A percentile compares a stretch with the other conserved stretches of the same genome.
phyloP scores from a whole-genome alignment of 2,113 vertebrate species.

The Eublepharis macularius region DNA sequence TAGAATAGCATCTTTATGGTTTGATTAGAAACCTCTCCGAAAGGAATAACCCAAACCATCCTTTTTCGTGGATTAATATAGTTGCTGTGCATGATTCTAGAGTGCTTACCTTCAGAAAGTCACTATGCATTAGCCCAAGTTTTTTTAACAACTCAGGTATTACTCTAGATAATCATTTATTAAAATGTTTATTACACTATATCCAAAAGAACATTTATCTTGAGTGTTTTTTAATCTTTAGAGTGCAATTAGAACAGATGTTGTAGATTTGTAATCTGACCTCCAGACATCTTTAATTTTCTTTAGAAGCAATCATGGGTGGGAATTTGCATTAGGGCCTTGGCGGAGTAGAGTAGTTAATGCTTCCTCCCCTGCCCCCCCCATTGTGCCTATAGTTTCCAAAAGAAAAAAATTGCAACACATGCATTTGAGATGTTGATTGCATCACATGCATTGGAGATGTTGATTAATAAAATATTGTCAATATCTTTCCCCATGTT shows the following conservation, averaged over 20 bases:
- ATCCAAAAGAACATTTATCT: background rate
- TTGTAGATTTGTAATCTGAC: too few species aligned
- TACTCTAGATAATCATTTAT: background rate
- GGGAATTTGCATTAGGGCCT: too few species aligned
- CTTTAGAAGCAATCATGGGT: too few species aligned
- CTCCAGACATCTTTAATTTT: too few species aligned
- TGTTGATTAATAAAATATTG: background rate
- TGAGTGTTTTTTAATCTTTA: background rate
- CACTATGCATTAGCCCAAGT: background rate
- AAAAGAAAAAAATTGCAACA: too few species aligned
- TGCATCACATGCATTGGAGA: background rate
- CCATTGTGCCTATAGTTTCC: too few species aligned
- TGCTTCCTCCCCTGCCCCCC: too few species aligned
- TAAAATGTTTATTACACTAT: background rate
- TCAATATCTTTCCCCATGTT: accelerated
- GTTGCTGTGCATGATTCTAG: background rate
- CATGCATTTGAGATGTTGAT: background rate
- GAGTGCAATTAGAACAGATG: too few species aligned
- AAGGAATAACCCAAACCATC: background rate
- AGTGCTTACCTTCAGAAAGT: background rate
- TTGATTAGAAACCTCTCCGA: background rate
- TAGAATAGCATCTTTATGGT: background rate
- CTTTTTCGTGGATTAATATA: background rate
- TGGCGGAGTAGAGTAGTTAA: too few species aligned
- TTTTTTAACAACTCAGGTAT: background rate